Evolutionary conservation across 2,113 vertebrate genomes (phyloP).

Genomic region (Phocoena sinus): DNA sequence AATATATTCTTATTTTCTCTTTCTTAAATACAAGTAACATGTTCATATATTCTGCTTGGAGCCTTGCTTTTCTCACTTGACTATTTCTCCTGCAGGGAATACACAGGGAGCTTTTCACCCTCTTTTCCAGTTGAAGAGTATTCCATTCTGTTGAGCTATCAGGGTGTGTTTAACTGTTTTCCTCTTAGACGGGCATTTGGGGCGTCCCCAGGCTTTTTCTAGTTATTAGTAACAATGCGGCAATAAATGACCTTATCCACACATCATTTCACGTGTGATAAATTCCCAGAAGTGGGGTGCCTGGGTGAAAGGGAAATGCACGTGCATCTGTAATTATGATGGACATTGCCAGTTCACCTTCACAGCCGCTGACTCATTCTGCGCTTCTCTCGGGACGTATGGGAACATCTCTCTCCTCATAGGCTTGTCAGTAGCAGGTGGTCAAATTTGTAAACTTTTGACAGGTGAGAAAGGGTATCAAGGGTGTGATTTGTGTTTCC

Average conservation of each 20-base stretch:
- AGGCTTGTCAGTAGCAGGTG: neutral
- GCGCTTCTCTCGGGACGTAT: neutral
- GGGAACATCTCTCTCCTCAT: neutral
- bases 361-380: fast-evolving
- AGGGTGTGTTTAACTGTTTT: neutral
- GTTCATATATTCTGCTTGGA: neutral
- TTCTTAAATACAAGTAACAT: no score
- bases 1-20: neutral
- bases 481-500: neutral
- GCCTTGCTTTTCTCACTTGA: neutral
- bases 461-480: neutral
- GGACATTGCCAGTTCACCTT: neutral
- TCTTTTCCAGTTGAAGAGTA: neutral
- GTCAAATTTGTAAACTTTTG: neutral
- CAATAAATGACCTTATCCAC: neutral
- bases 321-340: neutral
- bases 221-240: no score
- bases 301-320: neutral
- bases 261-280: neutral
- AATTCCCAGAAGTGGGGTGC: neutral
- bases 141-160: neutral
- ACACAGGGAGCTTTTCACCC: fast-evolving
- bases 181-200: neutral
- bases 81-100: neutral
- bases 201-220: neutral